Evolutionary conservation across 2,113 vertebrate species (phyloP).

Genomic region (Perca fluviatilis): DNA sequence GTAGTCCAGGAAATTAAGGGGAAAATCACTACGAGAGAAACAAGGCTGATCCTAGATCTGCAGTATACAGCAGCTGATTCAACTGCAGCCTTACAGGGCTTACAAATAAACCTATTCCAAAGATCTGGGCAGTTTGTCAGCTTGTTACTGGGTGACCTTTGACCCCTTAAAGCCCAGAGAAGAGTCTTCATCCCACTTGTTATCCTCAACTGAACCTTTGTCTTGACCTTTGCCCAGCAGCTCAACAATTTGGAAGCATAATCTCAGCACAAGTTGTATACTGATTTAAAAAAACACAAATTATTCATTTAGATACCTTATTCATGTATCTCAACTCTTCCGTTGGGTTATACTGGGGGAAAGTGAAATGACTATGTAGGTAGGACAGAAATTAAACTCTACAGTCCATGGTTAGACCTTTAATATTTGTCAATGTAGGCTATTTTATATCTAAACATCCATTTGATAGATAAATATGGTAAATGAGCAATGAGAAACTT

Average conservation of each 20-base stretch:
- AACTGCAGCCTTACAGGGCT: not conserved
- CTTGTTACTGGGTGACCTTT: constrained; percentile 44
- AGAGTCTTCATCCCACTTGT: constrained; percentile 23
- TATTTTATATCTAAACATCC: not conserved
- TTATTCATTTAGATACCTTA: not conserved
- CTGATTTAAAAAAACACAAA: not conserved
- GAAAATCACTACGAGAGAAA: not conserved
- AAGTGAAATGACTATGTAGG: not conserved
- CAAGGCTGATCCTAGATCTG: constrained; percentile 29
- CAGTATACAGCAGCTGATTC: not conserved
- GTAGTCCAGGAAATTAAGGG: not conserved
- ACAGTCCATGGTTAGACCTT: not conserved
- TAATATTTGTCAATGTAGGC: not conserved
- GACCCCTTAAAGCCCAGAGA: constrained; percentile 29
- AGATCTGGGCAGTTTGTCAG: constrained; percentile 26
- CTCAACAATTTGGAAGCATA: not conserved
- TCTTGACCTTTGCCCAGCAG: not conserved
- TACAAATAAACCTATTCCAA: constrained; percentile 21
- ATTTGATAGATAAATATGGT: not conserved
- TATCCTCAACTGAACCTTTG: constrained; percentile 17
- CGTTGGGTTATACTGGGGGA: not conserved
- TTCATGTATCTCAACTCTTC: not conserved
- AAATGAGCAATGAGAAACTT: not conserved
- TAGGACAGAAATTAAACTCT: not conserved
- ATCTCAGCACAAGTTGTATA: not conserved